phyloP scores from a whole-genome alignment of 2,888 invertebrate genomes.

The Hirtodrosophila confusa region DNA sequence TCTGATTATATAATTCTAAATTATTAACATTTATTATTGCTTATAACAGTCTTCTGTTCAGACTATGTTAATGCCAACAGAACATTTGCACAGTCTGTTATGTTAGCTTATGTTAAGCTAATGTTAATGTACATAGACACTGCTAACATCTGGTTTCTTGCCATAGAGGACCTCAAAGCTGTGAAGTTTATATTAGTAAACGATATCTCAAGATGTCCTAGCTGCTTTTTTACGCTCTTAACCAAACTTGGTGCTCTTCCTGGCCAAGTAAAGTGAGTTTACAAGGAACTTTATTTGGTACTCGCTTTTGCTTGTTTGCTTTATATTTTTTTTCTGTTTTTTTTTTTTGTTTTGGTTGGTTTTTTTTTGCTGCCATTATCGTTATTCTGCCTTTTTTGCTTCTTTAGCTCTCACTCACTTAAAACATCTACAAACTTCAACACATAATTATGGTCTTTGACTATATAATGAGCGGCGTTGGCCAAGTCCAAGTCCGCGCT shows the following conservation, averaged over 20 bases:
- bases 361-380: constrained; percentile 33
- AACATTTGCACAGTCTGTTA: no score
- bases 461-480: constrained; percentile 74
- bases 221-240: constrained; percentile 2
- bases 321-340: constrained; percentile 10
- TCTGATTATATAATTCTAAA: not conserved
- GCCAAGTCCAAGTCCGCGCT: constrained; percentile 57
- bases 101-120: no score
- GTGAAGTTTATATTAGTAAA: constrained; percentile 5
- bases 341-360: constrained; percentile 19
- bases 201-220: constrained; percentile 15
- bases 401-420: constrained; percentile 48
- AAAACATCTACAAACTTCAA: constrained; percentile 75
- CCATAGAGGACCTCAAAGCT: no score
- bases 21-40: no score
- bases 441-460: constrained; percentile 81
- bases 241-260: constrained; percentile 8
- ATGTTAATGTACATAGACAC: no score
- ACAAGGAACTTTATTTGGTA: constrained; percentile 36
- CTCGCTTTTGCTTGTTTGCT: constrained; percentile 10
- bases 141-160: no score
- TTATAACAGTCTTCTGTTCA: no score
- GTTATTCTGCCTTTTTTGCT: constrained; percentile 30
- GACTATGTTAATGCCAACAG: not conserved
- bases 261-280: constrained; percentile 29